Evolutionary conservation across 2,113 vertebrate genomes (phyloP).

Genomic region (Fulica atra): DNA sequence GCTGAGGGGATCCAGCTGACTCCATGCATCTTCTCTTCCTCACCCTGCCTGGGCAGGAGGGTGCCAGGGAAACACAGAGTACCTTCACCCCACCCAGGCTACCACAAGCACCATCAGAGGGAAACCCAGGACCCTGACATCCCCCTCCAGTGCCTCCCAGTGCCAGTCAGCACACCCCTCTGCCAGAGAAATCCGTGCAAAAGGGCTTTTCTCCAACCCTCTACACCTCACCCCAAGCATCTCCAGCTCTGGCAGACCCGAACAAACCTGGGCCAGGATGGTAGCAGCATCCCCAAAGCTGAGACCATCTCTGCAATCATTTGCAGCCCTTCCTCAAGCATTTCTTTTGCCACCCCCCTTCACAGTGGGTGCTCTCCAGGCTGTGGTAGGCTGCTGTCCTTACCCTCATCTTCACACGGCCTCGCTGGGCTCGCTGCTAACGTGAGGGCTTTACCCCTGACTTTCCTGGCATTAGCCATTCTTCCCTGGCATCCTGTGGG

Average conservation of each 20-base stretch:
- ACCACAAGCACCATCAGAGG: background rate
- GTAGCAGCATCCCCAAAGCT: background rate
- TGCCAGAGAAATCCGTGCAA: background rate
- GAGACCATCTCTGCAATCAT: background rate
- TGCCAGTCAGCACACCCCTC: too few species aligned
- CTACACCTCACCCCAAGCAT: background rate
- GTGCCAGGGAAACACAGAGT: background rate
- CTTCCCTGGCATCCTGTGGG: background rate
- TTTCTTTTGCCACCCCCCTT: background rate
- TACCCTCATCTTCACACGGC: background rate
- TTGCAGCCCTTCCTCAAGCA: background rate
- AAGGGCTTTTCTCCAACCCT: background rate
- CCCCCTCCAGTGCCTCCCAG: background rate
- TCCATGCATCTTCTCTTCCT: background rate
- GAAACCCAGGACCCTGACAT: background rate
- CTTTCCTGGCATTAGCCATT: background rate
- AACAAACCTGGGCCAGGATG: background rate
- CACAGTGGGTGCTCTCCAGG: background rate
- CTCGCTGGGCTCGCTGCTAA: background rate
- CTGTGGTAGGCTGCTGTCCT: background rate
- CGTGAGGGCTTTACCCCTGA: background rate
- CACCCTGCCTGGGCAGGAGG: background rate
- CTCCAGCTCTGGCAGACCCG: background rate
- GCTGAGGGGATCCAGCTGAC: background rate
- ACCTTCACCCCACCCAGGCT: background rate